Evolutionary conservation across 2,888 invertebrate genomes (phyloP).

Genomic region (Vannuccia rotundouncinata): DNA sequence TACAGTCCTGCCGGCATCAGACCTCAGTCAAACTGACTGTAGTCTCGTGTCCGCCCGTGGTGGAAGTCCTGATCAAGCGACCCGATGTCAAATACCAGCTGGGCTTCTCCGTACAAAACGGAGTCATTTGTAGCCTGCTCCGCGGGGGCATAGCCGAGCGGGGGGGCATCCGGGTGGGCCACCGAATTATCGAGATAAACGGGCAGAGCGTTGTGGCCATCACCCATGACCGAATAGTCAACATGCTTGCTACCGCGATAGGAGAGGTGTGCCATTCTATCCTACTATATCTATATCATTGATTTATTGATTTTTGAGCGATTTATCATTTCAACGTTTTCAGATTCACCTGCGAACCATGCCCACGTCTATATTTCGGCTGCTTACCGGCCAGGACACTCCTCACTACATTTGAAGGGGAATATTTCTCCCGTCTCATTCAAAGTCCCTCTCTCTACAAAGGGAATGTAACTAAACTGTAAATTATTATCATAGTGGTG

Average conservation of each 20-base stretch:
- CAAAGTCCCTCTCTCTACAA: too few species aligned
- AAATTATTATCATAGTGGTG: too few species aligned
- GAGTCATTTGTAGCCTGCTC: slow-evolving; percentile 94
- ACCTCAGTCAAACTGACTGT: slow-evolving; percentile 97
- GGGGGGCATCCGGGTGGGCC: slow-evolving; percentile 95
- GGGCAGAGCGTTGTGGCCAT: slow-evolving; percentile 98
- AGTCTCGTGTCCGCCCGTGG: slow-evolving; percentile 97
- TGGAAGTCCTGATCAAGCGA: slow-evolving; percentile 95
- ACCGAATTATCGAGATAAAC: slow-evolving; percentile 99
- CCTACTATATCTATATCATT: not conserved
- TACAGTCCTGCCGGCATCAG: slow-evolving; percentile 77
- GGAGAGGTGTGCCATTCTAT: slow-evolving; percentile 71
- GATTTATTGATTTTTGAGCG: not conserved
- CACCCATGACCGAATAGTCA: slow-evolving; percentile 97
- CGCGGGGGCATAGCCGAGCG: slow-evolving; percentile 97
- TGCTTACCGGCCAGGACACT: slow-evolving; percentile 96
- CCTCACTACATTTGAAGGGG: slow-evolving; percentile 99
- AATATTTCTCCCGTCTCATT: too few species aligned
- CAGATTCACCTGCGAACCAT: slow-evolving; percentile 99
- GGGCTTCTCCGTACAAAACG: slow-evolving; percentile 99
- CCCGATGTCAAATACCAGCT: slow-evolving; percentile 99
- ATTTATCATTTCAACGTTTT: not conserved
- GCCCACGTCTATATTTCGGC: slow-evolving; percentile 99
- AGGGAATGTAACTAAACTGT: too few species aligned
- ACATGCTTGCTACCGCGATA: slow-evolving; percentile 93